These are phyloP conservation scores for Drosophila rhopaloa DNA, from an alignment of 1,140 invertebrate species.

Conservation along the genomic window DNA sequence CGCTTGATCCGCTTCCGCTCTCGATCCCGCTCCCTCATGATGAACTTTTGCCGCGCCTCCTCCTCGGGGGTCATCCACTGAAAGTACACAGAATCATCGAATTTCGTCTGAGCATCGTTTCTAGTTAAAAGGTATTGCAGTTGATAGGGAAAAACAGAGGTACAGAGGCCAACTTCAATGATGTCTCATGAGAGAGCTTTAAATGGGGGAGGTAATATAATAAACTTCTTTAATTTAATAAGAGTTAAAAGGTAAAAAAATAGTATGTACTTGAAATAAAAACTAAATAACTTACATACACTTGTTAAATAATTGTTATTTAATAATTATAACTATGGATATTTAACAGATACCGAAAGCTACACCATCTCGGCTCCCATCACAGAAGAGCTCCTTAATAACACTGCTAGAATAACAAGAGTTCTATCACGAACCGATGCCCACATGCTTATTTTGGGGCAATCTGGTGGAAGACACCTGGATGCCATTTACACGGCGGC, in stretches of 20 bases:
- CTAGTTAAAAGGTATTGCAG: neutral
- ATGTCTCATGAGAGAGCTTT: neutral
- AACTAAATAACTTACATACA: no score
- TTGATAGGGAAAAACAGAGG: neutral
- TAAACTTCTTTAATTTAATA: neutral
- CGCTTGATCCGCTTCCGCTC: conserved; percentile 77
- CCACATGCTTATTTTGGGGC: conserved; percentile 90
- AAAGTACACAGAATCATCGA: conserved; percentile 60
- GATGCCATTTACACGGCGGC: conserved; percentile 90
- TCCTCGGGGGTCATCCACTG: conserved; percentile 82
- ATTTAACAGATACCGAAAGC: conserved; percentile 65
- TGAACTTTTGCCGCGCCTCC: conserved; percentile 78
- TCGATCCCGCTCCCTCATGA: conserved; percentile 76
- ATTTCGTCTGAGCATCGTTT: conserved; percentile 5
- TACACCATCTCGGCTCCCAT: conserved; percentile 86
- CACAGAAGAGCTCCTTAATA: conserved; percentile 88
- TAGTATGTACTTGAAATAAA: no score
- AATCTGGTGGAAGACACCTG: conserved; percentile 91
- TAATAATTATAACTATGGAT: neutral
- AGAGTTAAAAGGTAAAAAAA: no score
- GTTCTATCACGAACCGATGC: conserved; percentile 87
- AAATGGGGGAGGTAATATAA: neutral
- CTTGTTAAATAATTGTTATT: neutral
- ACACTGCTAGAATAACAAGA: conserved; percentile 88
- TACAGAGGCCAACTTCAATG: conserved; percentile 23